These are phyloP conservation scores for Simalia tracyae DNA, from an alignment of 2,797 vertebrate species.

Conservation along the genomic window DNA sequence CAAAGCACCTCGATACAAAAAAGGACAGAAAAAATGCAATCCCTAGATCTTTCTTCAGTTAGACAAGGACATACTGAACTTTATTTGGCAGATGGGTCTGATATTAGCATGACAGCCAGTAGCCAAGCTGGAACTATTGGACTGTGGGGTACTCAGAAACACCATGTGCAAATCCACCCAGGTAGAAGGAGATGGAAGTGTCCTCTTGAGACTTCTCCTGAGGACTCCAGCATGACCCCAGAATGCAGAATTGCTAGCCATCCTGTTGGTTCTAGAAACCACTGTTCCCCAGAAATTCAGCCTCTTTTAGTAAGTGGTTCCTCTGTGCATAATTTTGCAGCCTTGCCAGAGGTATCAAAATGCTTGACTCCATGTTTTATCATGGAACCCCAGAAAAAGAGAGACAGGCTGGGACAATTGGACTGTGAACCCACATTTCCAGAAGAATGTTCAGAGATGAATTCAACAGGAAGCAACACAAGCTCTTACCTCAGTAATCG, in stretches of 20 bases:
- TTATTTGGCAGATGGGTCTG: constrained; percentile 40
- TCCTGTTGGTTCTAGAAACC: constrained; percentile 75
- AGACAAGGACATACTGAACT: constrained; percentile 28
- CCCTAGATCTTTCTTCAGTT: background rate
- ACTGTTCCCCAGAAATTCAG: constrained; percentile 79
- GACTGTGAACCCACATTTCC: constrained; percentile 63
- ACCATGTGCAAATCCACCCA: constrained; percentile 63
- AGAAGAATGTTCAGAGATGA: constrained; percentile 53
- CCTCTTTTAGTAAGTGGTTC: constrained; percentile 78
- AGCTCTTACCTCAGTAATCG: constrained; percentile 81
- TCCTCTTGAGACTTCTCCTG: constrained; percentile 74
- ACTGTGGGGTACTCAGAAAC: constrained; percentile 43
- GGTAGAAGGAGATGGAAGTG: constrained; percentile 79
- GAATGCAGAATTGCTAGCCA: constrained; percentile 77
- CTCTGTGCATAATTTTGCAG: constrained; percentile 68
- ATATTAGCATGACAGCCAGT: constrained; percentile 63
- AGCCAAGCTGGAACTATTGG: constrained; percentile 36
- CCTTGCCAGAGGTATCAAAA: constrained; percentile 82
- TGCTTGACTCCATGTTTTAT: constrained; percentile 79
- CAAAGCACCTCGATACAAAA: constrained; percentile 44
- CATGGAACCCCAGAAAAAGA: constrained; percentile 78
- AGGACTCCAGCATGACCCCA: constrained; percentile 79
- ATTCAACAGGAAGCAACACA: constrained; percentile 68
- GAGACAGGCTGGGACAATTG: constrained; percentile 69
- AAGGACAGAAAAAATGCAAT: constrained; percentile 70